Evolutionary conservation across 2,888 invertebrate species (phyloP).

Genomic region (Agrilus biguttatus): DNA sequence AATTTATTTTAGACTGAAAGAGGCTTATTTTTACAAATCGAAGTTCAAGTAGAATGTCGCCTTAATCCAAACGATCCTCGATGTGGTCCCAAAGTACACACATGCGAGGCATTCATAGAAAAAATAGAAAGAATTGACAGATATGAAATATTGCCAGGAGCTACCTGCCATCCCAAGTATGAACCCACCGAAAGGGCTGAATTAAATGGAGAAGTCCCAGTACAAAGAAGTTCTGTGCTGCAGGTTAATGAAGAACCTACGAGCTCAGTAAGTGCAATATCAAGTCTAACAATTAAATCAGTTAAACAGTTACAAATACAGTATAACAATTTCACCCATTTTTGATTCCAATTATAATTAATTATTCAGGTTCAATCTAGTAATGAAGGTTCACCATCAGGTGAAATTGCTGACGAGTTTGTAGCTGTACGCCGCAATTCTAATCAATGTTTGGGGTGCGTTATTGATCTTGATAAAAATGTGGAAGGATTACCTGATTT

Average conservation of each 20-base stretch:
- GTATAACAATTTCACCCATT: too few species aligned
- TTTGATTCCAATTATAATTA: too few species aligned
- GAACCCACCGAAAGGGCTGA: constrained; percentile 2
- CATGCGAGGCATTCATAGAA: constrained; percentile 19
- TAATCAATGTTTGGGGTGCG: constrained; percentile 37
- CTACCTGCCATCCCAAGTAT: constrained; percentile 17
- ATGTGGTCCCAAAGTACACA: constrained; percentile 15
- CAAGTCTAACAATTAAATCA: too few species aligned
- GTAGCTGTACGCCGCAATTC: constrained; percentile 30
- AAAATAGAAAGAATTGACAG: constrained; percentile 10
- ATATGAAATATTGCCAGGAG: constrained; percentile 17
- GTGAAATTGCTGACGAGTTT: constrained; percentile 31
- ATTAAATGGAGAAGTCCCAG: too few species aligned
- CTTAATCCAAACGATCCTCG: constrained; percentile 14
- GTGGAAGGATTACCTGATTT: constrained; percentile 37
- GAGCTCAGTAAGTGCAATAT: too few species aligned
- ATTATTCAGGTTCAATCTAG: constrained; percentile 14
- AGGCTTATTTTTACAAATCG: constrained; percentile 16
- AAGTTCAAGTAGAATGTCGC: constrained; percentile 19
- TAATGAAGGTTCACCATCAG: constrained; percentile 31
- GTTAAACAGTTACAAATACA: neutral
- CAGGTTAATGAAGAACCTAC: too few species aligned
- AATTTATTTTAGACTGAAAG: constrained; percentile 12
- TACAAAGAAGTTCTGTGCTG: too few species aligned
- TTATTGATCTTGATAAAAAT: constrained; percentile 34